Evolutionary conservation across 2,888 invertebrate genomes (phyloP), one percentile per base, ranked within the genome.

Genomic region (Alcis repandata): DNA sequence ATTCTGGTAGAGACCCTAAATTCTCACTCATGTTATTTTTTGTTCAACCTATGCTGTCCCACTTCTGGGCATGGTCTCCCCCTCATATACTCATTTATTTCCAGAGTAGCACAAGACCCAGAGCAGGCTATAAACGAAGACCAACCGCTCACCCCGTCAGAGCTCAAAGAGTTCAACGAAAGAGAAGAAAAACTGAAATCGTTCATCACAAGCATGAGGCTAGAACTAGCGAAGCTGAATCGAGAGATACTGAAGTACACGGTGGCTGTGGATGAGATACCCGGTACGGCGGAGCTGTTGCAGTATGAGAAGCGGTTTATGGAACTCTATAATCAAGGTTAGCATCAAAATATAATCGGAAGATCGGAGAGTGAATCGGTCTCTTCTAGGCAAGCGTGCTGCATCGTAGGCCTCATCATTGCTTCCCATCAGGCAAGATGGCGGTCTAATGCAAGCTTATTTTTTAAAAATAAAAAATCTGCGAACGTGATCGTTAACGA

Each of bases 221-320:
- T 96, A 54, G 95, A 96, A 73, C 84, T 98, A 75, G 98, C 98
- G 0, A 96, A 96, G 79, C 94, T 96, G 71, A 97, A 97, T 86
- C 94, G 97, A 43, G 95, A 96, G 70, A 96, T 98, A 62, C 95
- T 98, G 15, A 94, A 95, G 11, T 95, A 99, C 73, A 96, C 97
- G 63, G 94, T 98, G 27, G 97, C 97, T 79, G 92, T 99, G 61
- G 99, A 99, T 84, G 98, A 98, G 79, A 96, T 98, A 61, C 99
- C 99, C 0, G 97, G 98, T 36, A 95, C 98, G 66, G 97, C 98
- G 0, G 99, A 99, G 85, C 91, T 99, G 59, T 95, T 97, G 58
- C 99, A 99, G 84, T 99, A 99, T 87, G 99, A 99, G 86, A 95
- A 97, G 79, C 94, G 99, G 76, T 99, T 99, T 87, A 95, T 99